phyloP scores from a whole-genome alignment of 2,113 vertebrate species.

The Gadus chalcogrammus region DNA sequence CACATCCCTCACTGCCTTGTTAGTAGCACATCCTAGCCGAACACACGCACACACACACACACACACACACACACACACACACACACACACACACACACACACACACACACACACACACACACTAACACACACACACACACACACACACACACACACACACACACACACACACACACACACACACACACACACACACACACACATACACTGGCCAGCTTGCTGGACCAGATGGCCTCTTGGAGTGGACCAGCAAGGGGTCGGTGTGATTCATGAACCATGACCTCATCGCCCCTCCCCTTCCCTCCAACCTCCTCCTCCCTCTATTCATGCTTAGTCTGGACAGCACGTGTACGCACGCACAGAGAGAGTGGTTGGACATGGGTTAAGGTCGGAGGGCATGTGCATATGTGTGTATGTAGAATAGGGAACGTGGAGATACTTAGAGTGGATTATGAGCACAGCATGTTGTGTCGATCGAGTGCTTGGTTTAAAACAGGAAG shows the following conservation, averaged over 20 bases:
- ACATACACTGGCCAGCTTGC: slow-evolving; percentile 58
- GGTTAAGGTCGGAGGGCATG: background rate
- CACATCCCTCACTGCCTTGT: slow-evolving; percentile 68
- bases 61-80: slow-evolving; percentile 11
- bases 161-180: slow-evolving; percentile 11
- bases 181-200: slow-evolving; percentile 18
- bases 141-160: slow-evolving; percentile 6
- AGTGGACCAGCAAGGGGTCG: slow-evolving; percentile 41
- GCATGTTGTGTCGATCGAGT: background rate
- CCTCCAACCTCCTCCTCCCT: too few species aligned
- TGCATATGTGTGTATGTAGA: slow-evolving; percentile 19
- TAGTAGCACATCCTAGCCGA: slow-evolving; percentile 53
- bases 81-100: slow-evolving; percentile 11
- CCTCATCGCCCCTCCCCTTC: slow-evolving; percentile 32
- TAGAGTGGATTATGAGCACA: background rate
- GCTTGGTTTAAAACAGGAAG: background rate
- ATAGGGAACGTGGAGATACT: background rate
- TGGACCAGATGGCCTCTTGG: slow-evolving; percentile 75
- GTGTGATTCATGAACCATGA: slow-evolving; percentile 57
- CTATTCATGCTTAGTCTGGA: background rate
- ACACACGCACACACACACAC: slow-evolving; percentile 10
- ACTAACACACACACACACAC: too few species aligned
- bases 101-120: slow-evolving; percentile 13
- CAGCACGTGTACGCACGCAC: slow-evolving; percentile 15
- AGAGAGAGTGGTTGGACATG: slow-evolving; percentile 9